Base-by-base conservation (phyloP, 1,140 invertebrate genomes). In the Pseudobourletiella spinata region DNA sequence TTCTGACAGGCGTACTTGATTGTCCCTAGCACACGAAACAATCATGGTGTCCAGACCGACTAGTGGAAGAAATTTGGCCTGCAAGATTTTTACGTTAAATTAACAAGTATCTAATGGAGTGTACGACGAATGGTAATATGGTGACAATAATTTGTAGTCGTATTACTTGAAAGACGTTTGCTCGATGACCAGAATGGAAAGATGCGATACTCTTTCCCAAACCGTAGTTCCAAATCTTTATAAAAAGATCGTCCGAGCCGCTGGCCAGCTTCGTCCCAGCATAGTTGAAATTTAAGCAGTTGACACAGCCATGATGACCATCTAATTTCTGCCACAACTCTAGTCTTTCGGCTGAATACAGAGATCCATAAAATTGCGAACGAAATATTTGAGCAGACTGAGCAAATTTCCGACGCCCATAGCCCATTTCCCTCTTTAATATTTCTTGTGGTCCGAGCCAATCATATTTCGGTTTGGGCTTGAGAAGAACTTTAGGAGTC, bases 201-300 rank as follows among this genome's bases (percentile, higher is more conserved):
- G 77, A 77, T 52, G 86, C 74, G 8, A 83, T 68, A 2, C 79
- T 76, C 67, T 82, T 84, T 61, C 84, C 85, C 4, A 78, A 72
- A 15, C 87, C 82, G 92, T 92, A 96, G 73, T 96, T 86, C 93
- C 93, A 97, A 22, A 97, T 75, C 28, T 89, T 80, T 28, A 95
- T 82, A 44, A 82, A 80, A 11, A 86, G 81, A 78, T 97, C 94
- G 79, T 97, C 92, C 0, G 92, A 95, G 3, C 89, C 91, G 74
- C 89, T 92, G 0, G 84, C 88, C 52, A 95, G 74, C 46, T 86
- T 76, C 46, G 83, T 83, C 35, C 89, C 89, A 78, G 76, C 71
- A 52, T 82, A 80, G 77, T 93, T 93, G 75, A 96, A 97, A 77
- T 90, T 86, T 39, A 97, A 79, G 46, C 88, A 84, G 79, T 96